Base-by-base conservation (phyloP, 2,113 vertebrate species). In the Otis tarda region DNA sequence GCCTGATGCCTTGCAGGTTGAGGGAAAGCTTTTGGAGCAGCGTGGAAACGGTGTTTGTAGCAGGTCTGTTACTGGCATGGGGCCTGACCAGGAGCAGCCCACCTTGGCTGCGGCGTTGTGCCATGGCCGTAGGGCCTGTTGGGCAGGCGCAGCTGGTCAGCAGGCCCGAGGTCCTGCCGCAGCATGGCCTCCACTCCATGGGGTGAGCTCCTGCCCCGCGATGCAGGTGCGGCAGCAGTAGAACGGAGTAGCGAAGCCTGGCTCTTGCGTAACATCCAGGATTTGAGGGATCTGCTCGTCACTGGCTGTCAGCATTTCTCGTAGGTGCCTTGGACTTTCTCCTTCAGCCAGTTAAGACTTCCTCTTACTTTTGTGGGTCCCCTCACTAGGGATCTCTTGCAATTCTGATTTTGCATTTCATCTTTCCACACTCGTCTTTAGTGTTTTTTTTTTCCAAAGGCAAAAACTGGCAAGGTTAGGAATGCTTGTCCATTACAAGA, bases 131-230 rank as follows among this genome's bases (percentile, higher is more conserved):
- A 28, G 68, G 14, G 11, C 27, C 37, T 7, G 1, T 14, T 23
- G 52, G 43, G 35, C 35, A 5, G 12, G 31, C 16, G 14, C 7
- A 5, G 76, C 50, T 57, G 59, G 50, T n/a, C 37, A 24, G 31
- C 45, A 6, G 37, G 22, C 35, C 11, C 2, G 31, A 37, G 27
- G 8, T 15, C 19, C 19, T 12, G 22, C 49, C 25, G 1, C 30
- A 23, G 43, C 31, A 1, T 18, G 1, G 52, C 11, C n/a, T 45
- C 24, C 2, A 1, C 22, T 14, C 1, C 4, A 12, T 3, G 12
- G 30, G 39, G 21, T 45, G 23, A 60, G 53, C n/a, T 31, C 7
- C 55, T 49, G 69, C 39, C 41, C 41, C 3, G 7, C 4, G n/a
- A 5, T 28, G 49, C 41, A 20, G 35, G 4, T 22, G 53, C 75